Evolutionary conservation across 2,113 vertebrate genomes (phyloP).

Genomic region (Agapornis roseicollis): DNA sequence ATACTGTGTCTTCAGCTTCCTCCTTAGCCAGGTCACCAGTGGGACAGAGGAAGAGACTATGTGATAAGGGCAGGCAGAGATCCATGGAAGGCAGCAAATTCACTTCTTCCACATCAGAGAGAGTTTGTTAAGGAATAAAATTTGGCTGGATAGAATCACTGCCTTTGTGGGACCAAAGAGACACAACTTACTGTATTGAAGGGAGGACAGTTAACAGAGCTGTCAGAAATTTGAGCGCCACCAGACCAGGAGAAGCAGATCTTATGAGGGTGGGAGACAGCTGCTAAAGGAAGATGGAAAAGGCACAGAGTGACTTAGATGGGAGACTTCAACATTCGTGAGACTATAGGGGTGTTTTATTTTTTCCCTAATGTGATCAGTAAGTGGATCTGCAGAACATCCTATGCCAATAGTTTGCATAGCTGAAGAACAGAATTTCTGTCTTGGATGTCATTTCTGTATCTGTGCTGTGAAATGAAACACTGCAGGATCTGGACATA

Average conservation of each 20-base stretch:
- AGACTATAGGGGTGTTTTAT: background rate
- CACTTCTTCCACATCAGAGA: background rate
- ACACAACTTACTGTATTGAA: background rate
- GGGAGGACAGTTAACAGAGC: background rate
- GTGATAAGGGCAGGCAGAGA: background rate
- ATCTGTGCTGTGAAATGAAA: background rate
- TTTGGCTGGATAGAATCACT: background rate
- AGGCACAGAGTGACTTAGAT: background rate
- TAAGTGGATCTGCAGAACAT: background rate
- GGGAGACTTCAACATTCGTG: background rate
- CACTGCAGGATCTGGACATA: background rate
- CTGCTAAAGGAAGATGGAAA: background rate
- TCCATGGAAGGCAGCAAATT: background rate
- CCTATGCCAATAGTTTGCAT: background rate
- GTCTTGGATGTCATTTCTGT: background rate
- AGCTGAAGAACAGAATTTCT: background rate
- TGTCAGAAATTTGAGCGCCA: background rate
- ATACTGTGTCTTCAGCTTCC: rapidly evolving
- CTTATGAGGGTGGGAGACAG: background rate
- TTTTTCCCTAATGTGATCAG: background rate
- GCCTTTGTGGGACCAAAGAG: background rate
- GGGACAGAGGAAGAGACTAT: background rate
- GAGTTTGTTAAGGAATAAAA: background rate
- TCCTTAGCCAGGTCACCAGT: background rate
- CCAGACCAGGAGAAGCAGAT: background rate